Evolutionary conservation across 1,140 invertebrate genomes (phyloP), one percentile per base, ranked within the genome.

Genomic region (Plodia interpunctella): DNA sequence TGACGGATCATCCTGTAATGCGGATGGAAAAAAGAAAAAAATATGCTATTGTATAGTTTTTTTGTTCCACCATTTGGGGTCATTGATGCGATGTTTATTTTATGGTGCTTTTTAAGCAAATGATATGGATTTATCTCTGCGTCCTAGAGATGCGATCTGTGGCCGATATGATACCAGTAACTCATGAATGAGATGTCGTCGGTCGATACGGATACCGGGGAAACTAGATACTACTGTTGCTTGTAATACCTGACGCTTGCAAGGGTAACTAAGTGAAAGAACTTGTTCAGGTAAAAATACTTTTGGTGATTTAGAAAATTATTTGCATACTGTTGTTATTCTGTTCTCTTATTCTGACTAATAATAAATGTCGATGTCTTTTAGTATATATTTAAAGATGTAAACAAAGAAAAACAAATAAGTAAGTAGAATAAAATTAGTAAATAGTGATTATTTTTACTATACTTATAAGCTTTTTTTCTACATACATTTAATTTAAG

Each of bases 61-160:
- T 88, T 87, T 79, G 69, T 65, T 50, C 32, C 65, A 72, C 68
- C 74, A 78, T 83, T 78, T 72, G 76, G 72, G 72, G 68, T 76
- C 78, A 80, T 85, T 87, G 82, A 83, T 76, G 72, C 61, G 57
- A 63, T 83, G 76, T 78, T 83, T 85, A 82, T 83, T 75, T 85
- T 80, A 83, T 81, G 75, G 80, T 78, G 78, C 76, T 84, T 85
- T 87, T 88, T 88, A 86, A 82, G 83, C 83, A 87, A 88, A 88
- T 88, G 86, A 88, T 88, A 87, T 76, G 83, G 76, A 84, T 77
- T 85, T 88, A 86, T 83, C 82, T 76, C 50, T 62, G 63, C 1
- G 49, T 60, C 51, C 53, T 21, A 9, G 35, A 54, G 52, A 54
- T 55, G 0, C 6, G 38, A 44, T 44, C 38, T 44, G 38, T 15